Percentiles rank a stretch among this genome's conserved stretches.
phyloP scores from a whole-genome alignment of 2,888 invertebrate species.

The Drosophila merina region DNA sequence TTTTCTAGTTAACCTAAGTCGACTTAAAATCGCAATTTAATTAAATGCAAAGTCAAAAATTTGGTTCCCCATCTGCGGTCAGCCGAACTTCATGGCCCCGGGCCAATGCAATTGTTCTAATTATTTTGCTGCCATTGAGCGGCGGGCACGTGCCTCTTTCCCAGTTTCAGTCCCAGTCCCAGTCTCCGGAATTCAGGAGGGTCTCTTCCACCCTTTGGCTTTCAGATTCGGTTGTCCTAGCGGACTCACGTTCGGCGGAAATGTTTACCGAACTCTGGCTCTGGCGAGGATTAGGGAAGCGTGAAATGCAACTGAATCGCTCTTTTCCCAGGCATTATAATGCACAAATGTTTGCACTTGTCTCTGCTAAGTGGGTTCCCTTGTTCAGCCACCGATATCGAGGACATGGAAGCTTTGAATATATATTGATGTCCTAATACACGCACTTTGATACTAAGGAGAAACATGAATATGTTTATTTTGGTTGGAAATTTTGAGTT shows the following conservation, averaged over 20 bases:
- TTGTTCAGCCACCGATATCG: conserved; percentile 16
- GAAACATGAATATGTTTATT: no score
- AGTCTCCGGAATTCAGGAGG: conserved; percentile 18
- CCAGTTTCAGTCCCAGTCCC: conserved; percentile 34
- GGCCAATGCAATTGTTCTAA: conserved; percentile 69
- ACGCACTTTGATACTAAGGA: not conserved
- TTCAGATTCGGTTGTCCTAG: not conserved
- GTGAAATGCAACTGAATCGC: conserved; percentile 41
- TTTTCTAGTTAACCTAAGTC: conserved; percentile 73
- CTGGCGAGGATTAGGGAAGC: conserved; percentile 46
- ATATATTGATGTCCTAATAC: conserved; percentile 1
- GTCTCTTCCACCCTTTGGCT: not conserved
- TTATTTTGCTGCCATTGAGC: conserved; percentile 54
- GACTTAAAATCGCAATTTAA: conserved; percentile 67
- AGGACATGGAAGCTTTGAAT: conserved; percentile 2
- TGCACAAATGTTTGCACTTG: conserved; percentile 46
- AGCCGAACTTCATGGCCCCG: conserved; percentile 33
- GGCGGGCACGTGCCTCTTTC: conserved; percentile 56
- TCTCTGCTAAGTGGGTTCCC: conserved; percentile 45
- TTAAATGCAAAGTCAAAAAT: conserved; percentile 64
- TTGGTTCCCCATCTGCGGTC: conserved; percentile 11
- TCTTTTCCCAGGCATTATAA: conserved; percentile 33
- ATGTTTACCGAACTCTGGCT: conserved; percentile 36
- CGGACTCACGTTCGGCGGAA: conserved; percentile 44
- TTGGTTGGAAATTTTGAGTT: no score